Base-by-base conservation (phyloP, 2,797 vertebrate species). In the Falco peregrinus region DNA sequence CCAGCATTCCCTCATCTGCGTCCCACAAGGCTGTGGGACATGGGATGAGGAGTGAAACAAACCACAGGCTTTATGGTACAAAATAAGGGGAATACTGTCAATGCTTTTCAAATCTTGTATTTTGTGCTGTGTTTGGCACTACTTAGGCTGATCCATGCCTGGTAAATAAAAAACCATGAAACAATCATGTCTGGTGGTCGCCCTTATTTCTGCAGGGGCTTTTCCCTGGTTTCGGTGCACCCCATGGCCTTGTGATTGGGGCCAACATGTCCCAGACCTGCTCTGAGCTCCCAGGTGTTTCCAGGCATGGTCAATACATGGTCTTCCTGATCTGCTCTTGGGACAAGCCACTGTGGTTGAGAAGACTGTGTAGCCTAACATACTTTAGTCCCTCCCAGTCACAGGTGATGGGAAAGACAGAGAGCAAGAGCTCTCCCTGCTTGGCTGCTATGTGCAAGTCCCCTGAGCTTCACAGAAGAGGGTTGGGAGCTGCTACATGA, bases 61-160 rank as follows among this genome's bases (percentile, higher is more conserved):
- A 48, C 35, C 31, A 31, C 39, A 70, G 48, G 25, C 53, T 60
- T 61, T 19, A 53, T 7, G 50, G 14, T n/a, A 29, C 13, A 13
- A 41, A 16, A 37, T 45, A 35, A 41, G 39, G 26, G 28, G 5
- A 59, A 63, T 3, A 59, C 13, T 25, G n/a, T 21, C 47, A 43
- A 3, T n/a, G 12, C 26, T 79, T 86, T 79, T 56, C 48, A 91
- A 17, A 47, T 43, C 50, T 61, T 43, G 18, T 24, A 7, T 37
- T 83, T 79, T 79, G 35, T 29, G 35, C 13, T 54, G 15, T 16
- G 9, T 61, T 84, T 83, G 71, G 43, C 37, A n/a, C 28, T 48
- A 14, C 19, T 73, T 25, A 26, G 11, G 31, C 9, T 0, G 0
- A 63, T 79, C 73, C 28, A 25, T 9, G 8, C 15, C 7, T 5